These are phyloP conservation scores for Drepana falcataria DNA, from an alignment of 2,888 invertebrate species.

Conservation along the genomic window DNA sequence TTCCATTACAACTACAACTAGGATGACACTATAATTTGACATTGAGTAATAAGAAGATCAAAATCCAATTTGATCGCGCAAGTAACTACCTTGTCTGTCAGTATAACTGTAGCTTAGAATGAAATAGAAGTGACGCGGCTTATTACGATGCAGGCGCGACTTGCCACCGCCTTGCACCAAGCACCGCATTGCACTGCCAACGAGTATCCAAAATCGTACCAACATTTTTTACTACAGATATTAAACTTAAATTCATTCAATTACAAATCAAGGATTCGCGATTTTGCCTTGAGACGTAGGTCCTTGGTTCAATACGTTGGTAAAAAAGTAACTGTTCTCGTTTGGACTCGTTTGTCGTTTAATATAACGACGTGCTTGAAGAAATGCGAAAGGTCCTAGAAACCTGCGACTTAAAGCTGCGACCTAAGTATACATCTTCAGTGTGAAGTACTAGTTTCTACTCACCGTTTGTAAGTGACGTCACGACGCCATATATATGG, in stretches of 20 bases:
- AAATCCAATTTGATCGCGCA: neutral
- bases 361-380: no score
- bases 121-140: neutral
- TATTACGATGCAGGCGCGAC: neutral
- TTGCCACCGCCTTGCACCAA: constrained; percentile 4
- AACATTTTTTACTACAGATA: neutral
- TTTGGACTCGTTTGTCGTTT: no score
- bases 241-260: constrained; percentile 4
- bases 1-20: neutral
- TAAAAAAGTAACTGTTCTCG: constrained; percentile 4
- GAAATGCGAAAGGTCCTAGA: no score
- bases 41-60: neutral
- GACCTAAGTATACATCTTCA: no score
- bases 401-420: no score
- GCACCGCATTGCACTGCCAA: constrained; percentile 10
- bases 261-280: no score
- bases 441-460: no score
- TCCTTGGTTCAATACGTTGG: constrained; percentile 7
- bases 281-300: no score
- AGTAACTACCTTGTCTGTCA: neutral
- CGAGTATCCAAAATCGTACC: constrained; percentile 3
- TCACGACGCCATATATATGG: no score
- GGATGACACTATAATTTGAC: neutral
- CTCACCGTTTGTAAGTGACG: no score
- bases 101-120: neutral